phyloP scores from a whole-genome alignment of 2,888 invertebrate genomes.

The Mylabris sibirica region DNA sequence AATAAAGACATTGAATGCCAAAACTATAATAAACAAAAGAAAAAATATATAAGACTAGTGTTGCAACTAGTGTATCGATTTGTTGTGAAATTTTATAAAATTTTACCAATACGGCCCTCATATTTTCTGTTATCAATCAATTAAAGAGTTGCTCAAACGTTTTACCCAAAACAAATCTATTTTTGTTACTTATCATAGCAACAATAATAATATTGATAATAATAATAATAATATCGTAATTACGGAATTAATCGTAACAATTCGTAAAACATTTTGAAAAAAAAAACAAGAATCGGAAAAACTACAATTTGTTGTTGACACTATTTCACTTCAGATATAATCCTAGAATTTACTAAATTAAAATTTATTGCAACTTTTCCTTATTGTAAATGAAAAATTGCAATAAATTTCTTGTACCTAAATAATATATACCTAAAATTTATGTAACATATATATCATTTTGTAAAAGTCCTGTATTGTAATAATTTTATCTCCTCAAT shows the following conservation, averaged over 20 bases:
- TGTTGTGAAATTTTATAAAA: constrained; percentile 12
- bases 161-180: background rate
- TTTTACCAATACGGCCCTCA: background rate
- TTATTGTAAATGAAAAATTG: background rate
- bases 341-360: constrained; percentile 1
- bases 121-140: too few relatives aligned
- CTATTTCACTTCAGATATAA: too few relatives aligned
- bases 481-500: background rate
- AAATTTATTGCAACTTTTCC: background rate
- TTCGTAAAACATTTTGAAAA: background rate
- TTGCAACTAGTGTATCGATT: constrained; percentile 25
- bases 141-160: background rate
- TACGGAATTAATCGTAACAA: background rate
- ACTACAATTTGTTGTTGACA: background rate
- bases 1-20: constrained; percentile 3
- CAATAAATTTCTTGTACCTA: constrained; percentile 7
- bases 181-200: background rate
- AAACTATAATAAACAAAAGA: background rate
- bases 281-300: background rate
- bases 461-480: constrained; percentile 3
- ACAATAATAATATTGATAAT: background rate
- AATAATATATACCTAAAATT: background rate
- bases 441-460: background rate
- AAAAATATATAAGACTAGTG: constrained; percentile 9
- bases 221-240: background rate